Conservation (phyloP, 2,888 invertebrate genomes). For the Rhimphoctona megacephalus region DNA sequence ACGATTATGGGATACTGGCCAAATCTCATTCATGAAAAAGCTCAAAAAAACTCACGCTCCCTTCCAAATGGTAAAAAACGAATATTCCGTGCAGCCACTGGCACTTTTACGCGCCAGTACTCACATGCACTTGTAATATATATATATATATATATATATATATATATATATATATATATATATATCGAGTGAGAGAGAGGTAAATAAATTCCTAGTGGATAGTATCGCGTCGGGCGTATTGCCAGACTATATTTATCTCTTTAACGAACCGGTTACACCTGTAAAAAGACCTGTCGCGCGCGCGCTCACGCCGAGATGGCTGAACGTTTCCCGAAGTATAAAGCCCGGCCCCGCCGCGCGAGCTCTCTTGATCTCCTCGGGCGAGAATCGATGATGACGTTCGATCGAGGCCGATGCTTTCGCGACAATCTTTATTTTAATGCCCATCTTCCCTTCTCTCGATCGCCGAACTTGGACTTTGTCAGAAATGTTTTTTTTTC, state of each 20-base stretch:
- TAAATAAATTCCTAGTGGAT: constrained; percentile 77
- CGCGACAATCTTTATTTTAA: constrained; percentile 36
- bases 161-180: no score
- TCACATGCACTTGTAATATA: no score
- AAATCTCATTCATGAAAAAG: background rate
- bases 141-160: no score
- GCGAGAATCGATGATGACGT: constrained; percentile 51
- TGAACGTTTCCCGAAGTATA: constrained; percentile 68
- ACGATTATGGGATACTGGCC: background rate
- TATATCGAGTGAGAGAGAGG: constrained; percentile 49
- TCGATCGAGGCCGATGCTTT: constrained; percentile 61
- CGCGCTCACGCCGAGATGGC: constrained; percentile 56
- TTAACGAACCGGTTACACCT: constrained; percentile 81
- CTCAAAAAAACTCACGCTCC: background rate
- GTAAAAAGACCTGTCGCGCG: constrained; percentile 69
- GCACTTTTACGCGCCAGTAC: background rate
- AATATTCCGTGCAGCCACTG: background rate
- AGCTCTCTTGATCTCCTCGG: constrained; percentile 30
- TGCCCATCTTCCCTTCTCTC: constrained; percentile 62
- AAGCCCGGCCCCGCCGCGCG: constrained; percentile 19
- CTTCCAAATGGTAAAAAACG: background rate
- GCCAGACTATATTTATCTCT: constrained; percentile 82
- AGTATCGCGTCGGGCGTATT: constrained; percentile 77
- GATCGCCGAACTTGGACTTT: constrained; percentile 60
- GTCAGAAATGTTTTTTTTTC: background rate